Conservation (phyloP, 2,797 vertebrate species). For the Rhynchonycteris naso region DNA sequence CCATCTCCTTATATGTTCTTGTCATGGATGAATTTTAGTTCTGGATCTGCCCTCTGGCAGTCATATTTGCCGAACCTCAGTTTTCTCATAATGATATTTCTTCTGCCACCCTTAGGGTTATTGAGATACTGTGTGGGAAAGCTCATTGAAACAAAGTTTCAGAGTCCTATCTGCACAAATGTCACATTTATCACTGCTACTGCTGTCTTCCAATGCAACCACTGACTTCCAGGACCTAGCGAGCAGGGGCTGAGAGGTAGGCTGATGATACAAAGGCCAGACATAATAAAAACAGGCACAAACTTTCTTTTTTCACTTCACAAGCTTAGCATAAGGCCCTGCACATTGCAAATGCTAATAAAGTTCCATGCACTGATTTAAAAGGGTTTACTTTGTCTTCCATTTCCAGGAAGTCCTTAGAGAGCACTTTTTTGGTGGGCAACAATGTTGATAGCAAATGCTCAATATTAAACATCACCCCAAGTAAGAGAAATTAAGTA, state of each 20-base stretch:
- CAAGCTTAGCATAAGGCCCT: not conserved
- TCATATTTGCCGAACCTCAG: not conserved
- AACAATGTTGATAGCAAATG: not conserved
- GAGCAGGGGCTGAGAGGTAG: not conserved
- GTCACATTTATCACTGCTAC: not conserved
- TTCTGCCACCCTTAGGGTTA: not conserved
- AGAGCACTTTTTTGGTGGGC: not conserved
- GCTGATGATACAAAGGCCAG: not conserved
- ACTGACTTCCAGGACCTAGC: not conserved
- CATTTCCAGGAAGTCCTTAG: not conserved
- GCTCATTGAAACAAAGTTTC: conserved; percentile 24
- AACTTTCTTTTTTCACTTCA: not conserved
- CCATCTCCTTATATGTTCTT: not conserved
- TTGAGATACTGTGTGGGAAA: not conserved
- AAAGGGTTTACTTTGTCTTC: not conserved
- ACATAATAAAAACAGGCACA: not conserved
- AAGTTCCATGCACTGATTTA: not conserved
- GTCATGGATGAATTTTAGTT: not conserved
- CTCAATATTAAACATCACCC: not conserved
- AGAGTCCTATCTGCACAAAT: not conserved
- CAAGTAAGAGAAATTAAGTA: not conserved
- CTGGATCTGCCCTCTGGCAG: not conserved
- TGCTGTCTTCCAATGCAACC: not conserved
- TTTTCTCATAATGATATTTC: conserved; percentile 6
- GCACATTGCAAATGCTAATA: not conserved